A percentile compares a stretch with the other conserved stretches of the same genome.
phyloP scores from a whole-genome alignment of 2,797 vertebrate genomes.

The Urosaurus nigricauda region DNA sequence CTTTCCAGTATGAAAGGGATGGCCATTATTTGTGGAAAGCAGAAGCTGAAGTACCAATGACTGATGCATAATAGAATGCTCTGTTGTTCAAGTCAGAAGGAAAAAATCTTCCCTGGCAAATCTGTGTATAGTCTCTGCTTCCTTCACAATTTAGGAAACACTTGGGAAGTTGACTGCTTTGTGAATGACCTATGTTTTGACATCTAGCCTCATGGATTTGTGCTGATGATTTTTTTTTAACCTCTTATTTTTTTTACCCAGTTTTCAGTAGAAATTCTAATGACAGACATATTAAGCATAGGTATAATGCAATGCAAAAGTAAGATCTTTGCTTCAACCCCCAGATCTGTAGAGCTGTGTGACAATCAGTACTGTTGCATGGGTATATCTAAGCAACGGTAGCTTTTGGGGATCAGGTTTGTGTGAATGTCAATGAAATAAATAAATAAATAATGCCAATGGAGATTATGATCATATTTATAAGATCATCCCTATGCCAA shows the following conservation, averaged over 20 bases:
- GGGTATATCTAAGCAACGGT: slow-evolving; percentile 28
- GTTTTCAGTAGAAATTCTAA: background rate
- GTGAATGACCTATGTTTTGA: slow-evolving; percentile 30
- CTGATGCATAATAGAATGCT: slow-evolving; percentile 49
- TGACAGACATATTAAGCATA: slow-evolving; percentile 24
- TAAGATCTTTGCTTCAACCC: background rate
- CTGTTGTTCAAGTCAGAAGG: slow-evolving; percentile 53
- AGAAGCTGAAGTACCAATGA: slow-evolving; percentile 36
- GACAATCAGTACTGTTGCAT: slow-evolving; percentile 5
- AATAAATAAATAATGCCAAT: slow-evolving; percentile 37
- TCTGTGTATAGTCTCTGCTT: slow-evolving; percentile 50
- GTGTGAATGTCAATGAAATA: background rate
- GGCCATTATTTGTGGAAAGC: slow-evolving; percentile 32
- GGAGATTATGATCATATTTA: too few species aligned
- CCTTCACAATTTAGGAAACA: slow-evolving; percentile 60
- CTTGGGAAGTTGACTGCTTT: slow-evolving; percentile 49
- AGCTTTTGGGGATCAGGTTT: slow-evolving; percentile 20
- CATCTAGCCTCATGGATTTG: slow-evolving; percentile 56
- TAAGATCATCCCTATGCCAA: background rate
- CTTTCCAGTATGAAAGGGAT: slow-evolving; percentile 45
- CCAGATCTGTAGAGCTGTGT: slow-evolving; percentile 1
- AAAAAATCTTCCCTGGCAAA: slow-evolving; percentile 50
- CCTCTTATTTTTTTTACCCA: background rate
- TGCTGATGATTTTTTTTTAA: slow-evolving; percentile 53
- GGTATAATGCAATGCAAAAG: slow-evolving; percentile 33